Conservation (phyloP, 2,888 invertebrate species). For the Bimastos eiseni region DNA sequence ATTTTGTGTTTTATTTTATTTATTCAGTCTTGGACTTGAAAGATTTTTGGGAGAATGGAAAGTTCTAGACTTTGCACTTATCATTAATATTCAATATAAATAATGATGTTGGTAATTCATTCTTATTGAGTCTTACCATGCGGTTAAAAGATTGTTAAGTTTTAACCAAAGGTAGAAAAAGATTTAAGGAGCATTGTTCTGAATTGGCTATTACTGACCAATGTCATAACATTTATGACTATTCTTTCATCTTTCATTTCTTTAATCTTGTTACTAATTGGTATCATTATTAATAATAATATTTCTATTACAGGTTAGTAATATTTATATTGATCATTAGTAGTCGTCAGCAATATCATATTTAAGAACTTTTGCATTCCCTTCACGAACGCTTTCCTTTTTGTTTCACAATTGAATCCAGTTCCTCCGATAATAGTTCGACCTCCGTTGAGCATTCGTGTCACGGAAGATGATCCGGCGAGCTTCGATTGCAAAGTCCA, state of each 20-base stretch:
- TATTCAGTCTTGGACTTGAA: neutral
- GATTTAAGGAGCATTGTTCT: neutral
- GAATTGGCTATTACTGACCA: neutral
- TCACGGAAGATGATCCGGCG: constrained; percentile 72
- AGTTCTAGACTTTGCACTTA: neutral
- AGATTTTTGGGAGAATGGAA: neutral
- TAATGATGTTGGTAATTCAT: neutral
- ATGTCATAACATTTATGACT: neutral
- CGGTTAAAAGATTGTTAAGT: neutral
- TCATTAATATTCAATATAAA: neutral
- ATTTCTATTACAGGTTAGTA: too few species aligned
- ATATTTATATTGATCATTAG: neutral
- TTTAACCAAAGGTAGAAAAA: neutral
- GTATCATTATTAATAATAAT: neutral
- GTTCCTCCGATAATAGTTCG: constrained; percentile 68
- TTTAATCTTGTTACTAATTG: neutral
- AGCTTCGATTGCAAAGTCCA: constrained; percentile 69
- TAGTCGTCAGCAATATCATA: neutral
- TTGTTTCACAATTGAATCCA: constrained; percentile 55
- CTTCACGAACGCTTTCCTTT: neutral
- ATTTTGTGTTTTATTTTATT: neutral
- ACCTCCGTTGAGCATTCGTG: constrained; percentile 67
- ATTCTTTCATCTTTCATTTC: neutral
- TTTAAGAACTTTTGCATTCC: neutral
- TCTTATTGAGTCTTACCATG: neutral